Base-by-base conservation (phyloP, 2,888 invertebrate genomes). In the Acrocera orbiculus region DNA sequence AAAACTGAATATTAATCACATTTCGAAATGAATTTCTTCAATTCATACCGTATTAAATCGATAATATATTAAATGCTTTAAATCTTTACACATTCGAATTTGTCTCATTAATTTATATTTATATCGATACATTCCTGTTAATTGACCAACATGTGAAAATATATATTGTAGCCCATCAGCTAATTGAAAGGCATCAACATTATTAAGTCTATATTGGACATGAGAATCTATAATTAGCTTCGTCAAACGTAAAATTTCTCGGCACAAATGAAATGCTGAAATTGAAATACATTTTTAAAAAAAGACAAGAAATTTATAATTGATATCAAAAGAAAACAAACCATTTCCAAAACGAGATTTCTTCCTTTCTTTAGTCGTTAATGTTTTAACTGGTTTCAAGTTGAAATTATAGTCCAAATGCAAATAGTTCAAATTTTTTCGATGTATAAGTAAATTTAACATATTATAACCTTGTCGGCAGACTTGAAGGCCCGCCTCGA, bases 371-470 rank as follows among this genome's bases (percentile, higher is more conserved):
- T 99, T 98, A 0, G 98, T 99, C 0, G 98, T 99, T 40, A 99
- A 66, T 0, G 98, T 99, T 58, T 99, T 98, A 1, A 99, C 98
- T 0, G 98, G 98, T 56, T 99, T 99, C 60, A 99, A 70, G 61
- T 99, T 99, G 59, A 99, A 99, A 61, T 99, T 99, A 61, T 98
- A 99, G 65, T 99, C 98, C 62, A 99, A 71, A 72, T 99, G 98
- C 19, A 99, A 72, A 53, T 99, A 99, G 62, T 99, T 99, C 39
- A 99, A 70, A 62, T 99, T 99, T 64, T 99, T 99, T 40, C 98
- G 79, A 61, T 99, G 98, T 52, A 99, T 99, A 43, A 99, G 67
- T 40, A 99, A 67, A 60, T 99, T 99, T 42, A 99, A 64, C 98
- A 99, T 99, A 61, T 99, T 99, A 64, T 99, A 99, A 4, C 98